Evolutionary conservation across 2,888 invertebrate species (phyloP).

Genomic region (Dolichomitus sp.): DNA sequence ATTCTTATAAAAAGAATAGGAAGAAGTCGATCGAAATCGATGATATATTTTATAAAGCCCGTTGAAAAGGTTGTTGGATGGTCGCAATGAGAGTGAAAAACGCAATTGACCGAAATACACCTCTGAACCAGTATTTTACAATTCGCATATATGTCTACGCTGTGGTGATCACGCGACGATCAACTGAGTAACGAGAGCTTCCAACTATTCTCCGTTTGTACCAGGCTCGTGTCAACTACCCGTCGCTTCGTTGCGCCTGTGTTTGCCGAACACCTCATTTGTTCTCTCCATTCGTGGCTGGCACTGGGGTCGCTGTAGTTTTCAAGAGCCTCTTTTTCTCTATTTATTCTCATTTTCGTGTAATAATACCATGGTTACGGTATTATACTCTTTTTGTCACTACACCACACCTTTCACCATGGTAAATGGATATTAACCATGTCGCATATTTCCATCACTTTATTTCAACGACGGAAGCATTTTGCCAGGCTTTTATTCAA

Average conservation of each 20-base stretch:
- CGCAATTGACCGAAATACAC: background rate
- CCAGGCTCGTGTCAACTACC: background rate
- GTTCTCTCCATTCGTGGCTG: slow-evolving; percentile 27
- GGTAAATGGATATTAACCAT: slow-evolving; percentile 74
- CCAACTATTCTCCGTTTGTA: background rate
- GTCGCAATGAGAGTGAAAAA: background rate
- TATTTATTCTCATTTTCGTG: slow-evolving; percentile 10
- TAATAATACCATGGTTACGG: background rate
- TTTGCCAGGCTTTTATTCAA: slow-evolving; percentile 72
- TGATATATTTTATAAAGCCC: background rate
- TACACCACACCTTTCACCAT: slow-evolving; percentile 58
- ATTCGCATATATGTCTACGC: background rate
- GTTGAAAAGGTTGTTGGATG: background rate
- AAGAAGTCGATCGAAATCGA: background rate
- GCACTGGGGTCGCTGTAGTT: slow-evolving; percentile 1
- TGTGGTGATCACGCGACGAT: slow-evolving; percentile 3
- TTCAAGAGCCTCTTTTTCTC: slow-evolving; percentile 12
- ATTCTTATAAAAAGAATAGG: background rate
- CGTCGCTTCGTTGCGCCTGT: background rate
- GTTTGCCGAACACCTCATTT: slow-evolving; percentile 12
- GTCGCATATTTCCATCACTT: slow-evolving; percentile 64
- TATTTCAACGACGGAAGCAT: slow-evolving; percentile 69
- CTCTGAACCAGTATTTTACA: background rate
- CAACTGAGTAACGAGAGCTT: slow-evolving; percentile 6
- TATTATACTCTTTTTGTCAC: background rate